phyloP scores from a whole-genome alignment of 2,113 vertebrate species.

The Oncorhynchus kisutch region DNA sequence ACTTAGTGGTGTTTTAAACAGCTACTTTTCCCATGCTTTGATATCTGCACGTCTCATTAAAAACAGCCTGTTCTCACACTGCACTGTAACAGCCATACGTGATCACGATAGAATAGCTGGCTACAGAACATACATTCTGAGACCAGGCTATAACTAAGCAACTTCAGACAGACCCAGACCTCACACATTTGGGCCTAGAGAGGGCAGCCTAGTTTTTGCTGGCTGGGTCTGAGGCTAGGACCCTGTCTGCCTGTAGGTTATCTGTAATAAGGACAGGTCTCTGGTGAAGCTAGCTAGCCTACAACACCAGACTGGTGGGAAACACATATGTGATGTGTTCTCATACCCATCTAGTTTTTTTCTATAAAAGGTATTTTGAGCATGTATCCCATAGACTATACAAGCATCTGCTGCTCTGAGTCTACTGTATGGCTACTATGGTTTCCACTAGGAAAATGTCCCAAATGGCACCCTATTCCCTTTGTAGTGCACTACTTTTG shows the following conservation, averaged over 20 bases:
- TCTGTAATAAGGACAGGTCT: constrained; percentile 52
- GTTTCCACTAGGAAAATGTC: no score
- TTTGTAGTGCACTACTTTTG: no score
- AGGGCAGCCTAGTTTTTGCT: constrained; percentile 19
- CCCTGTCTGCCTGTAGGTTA: constrained; percentile 2
- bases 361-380: neutral
- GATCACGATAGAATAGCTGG: no score
- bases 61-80: constrained; percentile 30
- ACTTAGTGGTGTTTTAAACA: constrained; percentile 69
- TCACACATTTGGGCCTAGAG: constrained; percentile 46
- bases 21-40: constrained; percentile 73
- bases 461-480: no score
- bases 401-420: neutral
- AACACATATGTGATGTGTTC: no score
- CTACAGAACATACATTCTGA: no score
- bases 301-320: no score
- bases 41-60: constrained; percentile 69
- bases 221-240: constrained; percentile 49
- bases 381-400: no score
- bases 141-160: neutral
- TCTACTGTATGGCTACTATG: neutral
- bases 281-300: no score
- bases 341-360: neutral
- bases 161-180: constrained; percentile 14
- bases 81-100: neutral